phyloP scores from a whole-genome alignment of 2,888 invertebrate genomes.

The Cephus spinipes region DNA sequence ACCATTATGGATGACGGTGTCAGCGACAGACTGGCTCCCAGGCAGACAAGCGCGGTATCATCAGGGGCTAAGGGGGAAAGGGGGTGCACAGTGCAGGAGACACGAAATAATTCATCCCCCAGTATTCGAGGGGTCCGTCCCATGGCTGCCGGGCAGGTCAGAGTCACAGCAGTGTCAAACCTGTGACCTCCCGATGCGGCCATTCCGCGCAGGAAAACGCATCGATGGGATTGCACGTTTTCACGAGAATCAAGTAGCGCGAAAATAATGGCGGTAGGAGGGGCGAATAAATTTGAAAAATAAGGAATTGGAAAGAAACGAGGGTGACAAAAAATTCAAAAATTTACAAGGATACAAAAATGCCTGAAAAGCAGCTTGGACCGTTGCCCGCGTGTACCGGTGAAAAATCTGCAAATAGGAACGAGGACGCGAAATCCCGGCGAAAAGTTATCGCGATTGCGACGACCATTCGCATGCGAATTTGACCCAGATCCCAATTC shows the following conservation, averaged over 20 bases:
- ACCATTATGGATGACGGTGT: conserved; percentile 60
- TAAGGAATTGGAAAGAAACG: too few relatives aligned
- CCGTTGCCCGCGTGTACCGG: background rate
- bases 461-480: conserved; percentile 8
- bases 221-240: background rate
- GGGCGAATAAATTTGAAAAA: too few relatives aligned
- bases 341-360: background rate
- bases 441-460: conserved; percentile 2
- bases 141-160: background rate
- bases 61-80: background rate
- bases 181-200: background rate
- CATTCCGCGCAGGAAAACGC: background rate
- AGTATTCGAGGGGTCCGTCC: conserved; percentile 22
- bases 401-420: background rate
- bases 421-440: background rate
- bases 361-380: background rate
- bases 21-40: conserved; percentile 40
- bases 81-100: conserved; percentile 55
- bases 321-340: rapidly evolving
- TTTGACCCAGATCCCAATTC: conserved; percentile 21
- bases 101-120: conserved; percentile 63
- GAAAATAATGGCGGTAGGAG: background rate
- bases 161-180: background rate
- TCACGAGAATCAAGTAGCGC: background rate
- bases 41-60: conserved; percentile 46